These are phyloP conservation scores for Podiceps cristatus DNA, from an alignment of 2,113 vertebrate species.

Conservation along the genomic window DNA sequence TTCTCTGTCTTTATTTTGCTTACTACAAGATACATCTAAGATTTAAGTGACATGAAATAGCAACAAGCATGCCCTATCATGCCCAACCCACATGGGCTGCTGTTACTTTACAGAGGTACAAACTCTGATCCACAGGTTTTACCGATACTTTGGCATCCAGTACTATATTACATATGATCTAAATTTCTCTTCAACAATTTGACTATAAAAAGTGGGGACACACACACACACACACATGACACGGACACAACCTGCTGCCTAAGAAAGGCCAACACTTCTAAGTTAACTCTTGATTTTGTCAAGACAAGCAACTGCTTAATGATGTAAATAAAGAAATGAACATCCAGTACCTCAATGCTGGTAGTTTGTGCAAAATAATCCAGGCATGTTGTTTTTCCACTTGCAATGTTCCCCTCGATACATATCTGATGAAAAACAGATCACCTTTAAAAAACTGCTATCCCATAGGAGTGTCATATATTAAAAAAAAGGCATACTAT, in stretches of 20 bases:
- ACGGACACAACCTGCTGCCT: not conserved
- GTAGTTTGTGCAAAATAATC: conserved; percentile 88
- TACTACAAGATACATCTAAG: not conserved
- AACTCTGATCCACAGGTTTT: not conserved
- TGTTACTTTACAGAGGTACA: not conserved
- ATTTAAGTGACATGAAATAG: not conserved
- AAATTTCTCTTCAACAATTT: not conserved
- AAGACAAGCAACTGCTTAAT: not conserved
- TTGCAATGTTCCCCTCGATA: conserved; percentile 94
- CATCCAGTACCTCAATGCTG: conserved; percentile 83
- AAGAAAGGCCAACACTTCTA: not conserved
- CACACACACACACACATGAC: no score
- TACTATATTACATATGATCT: rapidly evolving
- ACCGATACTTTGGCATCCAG: not conserved
- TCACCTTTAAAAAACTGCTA: not conserved
- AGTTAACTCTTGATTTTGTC: not conserved
- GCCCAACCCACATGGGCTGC: not conserved
- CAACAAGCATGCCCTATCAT: not conserved
- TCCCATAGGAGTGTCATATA: rapidly evolving
- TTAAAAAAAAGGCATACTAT: not conserved
- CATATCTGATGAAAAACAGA: conserved; percentile 83
- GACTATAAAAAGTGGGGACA: no score
- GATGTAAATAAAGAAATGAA: not conserved
- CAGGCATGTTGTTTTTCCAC: conserved; percentile 94
- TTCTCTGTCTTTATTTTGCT: not conserved